Conservation (phyloP, 2,888 invertebrate genomes). For the Scaptomyza flava region DNA sequence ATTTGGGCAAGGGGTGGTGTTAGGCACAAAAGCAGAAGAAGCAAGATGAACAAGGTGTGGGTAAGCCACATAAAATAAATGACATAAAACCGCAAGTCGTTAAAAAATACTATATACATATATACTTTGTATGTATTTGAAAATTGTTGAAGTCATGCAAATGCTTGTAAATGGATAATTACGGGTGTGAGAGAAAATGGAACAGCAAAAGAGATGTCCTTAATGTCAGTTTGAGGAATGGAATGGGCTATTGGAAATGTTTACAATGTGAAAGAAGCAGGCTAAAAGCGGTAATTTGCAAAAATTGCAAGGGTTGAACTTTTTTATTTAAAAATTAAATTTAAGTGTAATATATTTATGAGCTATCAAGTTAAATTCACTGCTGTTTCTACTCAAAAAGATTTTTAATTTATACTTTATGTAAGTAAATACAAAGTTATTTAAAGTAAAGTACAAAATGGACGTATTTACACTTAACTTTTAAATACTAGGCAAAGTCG, state of each 20-base stretch:
- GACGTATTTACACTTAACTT: too few relatives aligned
- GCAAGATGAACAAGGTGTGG: background rate
- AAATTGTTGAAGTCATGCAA: conserved; percentile 47
- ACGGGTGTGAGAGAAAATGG: background rate
- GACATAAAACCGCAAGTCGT: conserved; percentile 72
- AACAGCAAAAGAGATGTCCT: background rate
- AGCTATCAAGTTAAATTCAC: too few relatives aligned
- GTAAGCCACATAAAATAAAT: conserved; percentile 34
- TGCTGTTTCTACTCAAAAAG: too few relatives aligned
- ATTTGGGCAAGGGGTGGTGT: conserved; percentile 17
- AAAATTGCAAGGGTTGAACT: background rate
- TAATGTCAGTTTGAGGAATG: background rate
- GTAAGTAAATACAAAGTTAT: too few relatives aligned
- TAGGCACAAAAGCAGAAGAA: conserved; percentile 1
- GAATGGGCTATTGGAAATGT: background rate
- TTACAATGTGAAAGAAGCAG: background rate
- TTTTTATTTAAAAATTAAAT: too few relatives aligned
- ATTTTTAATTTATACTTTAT: too few relatives aligned
- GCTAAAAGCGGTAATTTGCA: background rate
- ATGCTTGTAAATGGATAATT: conserved; percentile 58
- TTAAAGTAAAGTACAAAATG: too few relatives aligned
- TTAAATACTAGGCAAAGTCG: too few relatives aligned
- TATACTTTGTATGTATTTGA: conserved; percentile 31
- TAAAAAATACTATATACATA: conserved; percentile 45
- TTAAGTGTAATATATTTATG: too few relatives aligned